Base-by-base conservation (phyloP, 2,113 vertebrate genomes). In the Callopanchax toddi region DNA sequence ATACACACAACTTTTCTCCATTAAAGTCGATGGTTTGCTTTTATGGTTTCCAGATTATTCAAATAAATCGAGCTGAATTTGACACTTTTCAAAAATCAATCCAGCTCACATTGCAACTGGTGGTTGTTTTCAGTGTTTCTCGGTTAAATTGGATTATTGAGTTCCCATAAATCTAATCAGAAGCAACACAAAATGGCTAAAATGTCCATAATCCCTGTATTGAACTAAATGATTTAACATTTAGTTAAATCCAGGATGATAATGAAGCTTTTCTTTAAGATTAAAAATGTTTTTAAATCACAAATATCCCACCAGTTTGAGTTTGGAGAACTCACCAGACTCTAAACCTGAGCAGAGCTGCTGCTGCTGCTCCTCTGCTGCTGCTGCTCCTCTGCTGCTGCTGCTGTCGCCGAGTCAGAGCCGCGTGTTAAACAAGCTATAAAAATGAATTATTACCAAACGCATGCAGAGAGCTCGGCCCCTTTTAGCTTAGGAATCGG, bases 401-500 rank as follows among this genome's bases (percentile, higher is more conserved):
- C 54, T 72, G 15, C 67, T 78, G 78, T 78, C 67, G 55, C 89
- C 91, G 92, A 92, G 93, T 93, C 76, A 78, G 58, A 78, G 91
- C 91, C 91, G 92, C 92, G 93, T 96, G 42, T 95, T 94, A 93
- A 95, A 94, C 91, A 94, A 86, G 94, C 95, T 93, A 96, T 98
- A 96, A 98, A 97, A 96, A 95, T 96, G 94, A 99, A 92, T 96
- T 95, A 97, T 95, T 93, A 91, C 93, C 93, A 89, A 94, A 93
- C 91, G 91, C 93, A 93, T 89, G 93, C 92, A 91, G 90, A 90
- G 91, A 92, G 6, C 92, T 93, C 92, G 82, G 91, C 91, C 78
- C 79, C 91, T 93, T 94, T 93, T 91, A 93, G 93, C 90, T 82
- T 89, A 84, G 89, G 94, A 93, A 93, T 94, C 89, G 72, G 64